Evolutionary conservation across 2,113 vertebrate species (phyloP).

Genomic region (Struthio camelus): DNA sequence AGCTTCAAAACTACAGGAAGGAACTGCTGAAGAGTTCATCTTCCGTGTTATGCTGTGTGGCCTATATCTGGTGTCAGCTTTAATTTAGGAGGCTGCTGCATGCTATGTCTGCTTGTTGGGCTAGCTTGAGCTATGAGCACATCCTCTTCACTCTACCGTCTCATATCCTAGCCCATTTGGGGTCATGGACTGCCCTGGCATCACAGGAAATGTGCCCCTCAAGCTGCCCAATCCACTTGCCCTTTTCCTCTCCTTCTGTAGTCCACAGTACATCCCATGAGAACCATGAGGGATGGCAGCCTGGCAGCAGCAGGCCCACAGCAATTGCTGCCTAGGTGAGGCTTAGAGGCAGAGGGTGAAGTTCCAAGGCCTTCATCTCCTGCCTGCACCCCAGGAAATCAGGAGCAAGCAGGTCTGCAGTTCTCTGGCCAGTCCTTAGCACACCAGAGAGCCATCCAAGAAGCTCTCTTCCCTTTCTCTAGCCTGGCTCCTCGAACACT

Average conservation of each 20-base stretch:
- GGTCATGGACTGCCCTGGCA: neutral
- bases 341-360: neutral
- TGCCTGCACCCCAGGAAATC: neutral
- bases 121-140: neutral
- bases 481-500: neutral
- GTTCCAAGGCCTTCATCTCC: neutral
- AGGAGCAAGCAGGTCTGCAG: neutral
- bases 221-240: neutral
- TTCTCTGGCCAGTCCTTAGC: neutral
- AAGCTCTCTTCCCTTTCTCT: neutral
- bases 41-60: neutral
- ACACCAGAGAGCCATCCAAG: neutral
- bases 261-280: neutral
- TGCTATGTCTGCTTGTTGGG: neutral
- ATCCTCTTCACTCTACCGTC: neutral
- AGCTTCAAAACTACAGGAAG: neutral
- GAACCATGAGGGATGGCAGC: neutral
- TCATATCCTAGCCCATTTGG: rapidly evolving
- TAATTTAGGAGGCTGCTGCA: neutral
- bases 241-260: neutral
- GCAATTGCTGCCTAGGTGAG: neutral
- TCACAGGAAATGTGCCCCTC: neutral
- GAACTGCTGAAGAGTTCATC: neutral
- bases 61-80: neutral
- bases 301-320: neutral